Conservation (phyloP, 2,797 vertebrate genomes). For the Tolypeutes matacus region DNA sequence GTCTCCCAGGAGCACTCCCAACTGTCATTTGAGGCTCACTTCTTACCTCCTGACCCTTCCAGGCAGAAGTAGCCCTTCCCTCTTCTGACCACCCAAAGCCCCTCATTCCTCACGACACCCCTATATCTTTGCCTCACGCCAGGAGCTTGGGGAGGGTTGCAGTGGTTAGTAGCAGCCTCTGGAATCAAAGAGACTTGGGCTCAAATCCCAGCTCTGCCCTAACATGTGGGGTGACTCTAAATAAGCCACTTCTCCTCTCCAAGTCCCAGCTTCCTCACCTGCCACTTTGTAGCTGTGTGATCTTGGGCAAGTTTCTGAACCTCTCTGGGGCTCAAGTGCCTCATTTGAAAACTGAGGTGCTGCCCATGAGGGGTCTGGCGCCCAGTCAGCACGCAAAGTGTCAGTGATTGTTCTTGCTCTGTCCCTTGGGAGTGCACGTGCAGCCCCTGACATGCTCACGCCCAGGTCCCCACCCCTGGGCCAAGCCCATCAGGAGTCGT, state of each 20-base stretch:
- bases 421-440: background rate
- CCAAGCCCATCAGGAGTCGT: background rate
- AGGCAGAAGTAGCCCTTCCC: background rate
- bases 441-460: background rate
- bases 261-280: background rate
- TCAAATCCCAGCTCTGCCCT: background rate
- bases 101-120: background rate
- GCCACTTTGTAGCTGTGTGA: background rate
- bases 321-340: background rate
- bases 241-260: background rate
- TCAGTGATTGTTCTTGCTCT: background rate
- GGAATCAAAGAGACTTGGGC: background rate
- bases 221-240: background rate
- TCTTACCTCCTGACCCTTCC: slow-evolving; percentile 31
- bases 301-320: background rate
- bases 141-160: background rate
- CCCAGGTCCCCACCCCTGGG: background rate
- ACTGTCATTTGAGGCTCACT: background rate
- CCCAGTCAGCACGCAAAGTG: background rate
- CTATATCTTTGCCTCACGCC: background rate
- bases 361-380: background rate
- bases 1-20: background rate
- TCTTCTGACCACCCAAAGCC: background rate
- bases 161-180: too few relatives aligned
- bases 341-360: background rate